phyloP scores from a whole-genome alignment of 2,888 invertebrate genomes.

The Erebia epiphron region DNA sequence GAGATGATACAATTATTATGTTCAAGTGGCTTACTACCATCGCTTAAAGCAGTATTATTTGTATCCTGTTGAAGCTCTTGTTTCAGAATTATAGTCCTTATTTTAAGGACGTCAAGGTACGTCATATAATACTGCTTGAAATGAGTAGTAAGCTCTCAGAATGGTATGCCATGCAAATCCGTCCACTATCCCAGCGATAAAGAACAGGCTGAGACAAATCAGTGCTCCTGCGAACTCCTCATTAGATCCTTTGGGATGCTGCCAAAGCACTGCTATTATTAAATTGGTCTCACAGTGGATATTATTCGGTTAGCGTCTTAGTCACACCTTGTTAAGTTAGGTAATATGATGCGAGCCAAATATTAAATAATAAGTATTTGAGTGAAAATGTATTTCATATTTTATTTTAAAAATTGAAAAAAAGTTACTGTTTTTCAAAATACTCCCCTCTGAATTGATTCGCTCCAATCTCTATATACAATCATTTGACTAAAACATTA shows the following conservation, averaged over 20 bases:
- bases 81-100: too few species aligned
- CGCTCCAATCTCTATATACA: too few species aligned
- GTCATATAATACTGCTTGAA: too few species aligned
- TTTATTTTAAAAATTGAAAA: too few species aligned
- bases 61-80: too few species aligned
- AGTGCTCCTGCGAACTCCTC: constrained; percentile 20
- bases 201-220: constrained; percentile 31
- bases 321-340: constrained; percentile 2
- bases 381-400: not conserved
- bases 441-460: too few species aligned
- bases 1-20: constrained; percentile 1
- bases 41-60: too few species aligned
- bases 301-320: not conserved
- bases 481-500: too few species aligned
- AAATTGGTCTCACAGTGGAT: constrained; percentile 28
- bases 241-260: constrained; percentile 26
- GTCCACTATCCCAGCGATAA: constrained; percentile 23
- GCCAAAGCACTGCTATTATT: constrained; percentile 34
- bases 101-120: too few species aligned
- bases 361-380: too few species aligned
- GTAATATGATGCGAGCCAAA: not conserved
- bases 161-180: constrained; percentile 9
- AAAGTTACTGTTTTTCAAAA: too few species aligned
- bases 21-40: too few species aligned
- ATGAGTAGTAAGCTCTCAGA: not conserved